Base-by-base conservation (phyloP, 2,797 vertebrate species). In the Stomatorhinus walkeri region DNA sequence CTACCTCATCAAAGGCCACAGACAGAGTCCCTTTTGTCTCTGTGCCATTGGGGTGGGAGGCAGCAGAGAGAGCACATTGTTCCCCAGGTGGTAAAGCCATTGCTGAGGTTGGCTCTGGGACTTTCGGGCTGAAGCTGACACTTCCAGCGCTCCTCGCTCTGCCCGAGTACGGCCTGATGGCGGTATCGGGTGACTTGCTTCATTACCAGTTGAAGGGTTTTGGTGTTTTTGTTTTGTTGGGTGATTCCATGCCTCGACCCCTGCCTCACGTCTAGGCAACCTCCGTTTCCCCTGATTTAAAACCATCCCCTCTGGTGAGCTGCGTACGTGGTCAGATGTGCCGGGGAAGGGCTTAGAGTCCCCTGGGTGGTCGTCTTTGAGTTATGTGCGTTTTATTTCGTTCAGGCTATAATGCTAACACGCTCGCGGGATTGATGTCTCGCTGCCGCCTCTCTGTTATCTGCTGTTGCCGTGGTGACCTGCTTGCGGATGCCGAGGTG, bases 181-280 rank as follows among this genome's bases (percentile, higher is more conserved):
- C 51, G 51, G 83, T 83, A 89, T 89, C 86, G 22, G 76, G 61
- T 89, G 89, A 89, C 89, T 40, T 51, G n/a, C 59, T 89, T 85
- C 83, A 68, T 86, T 89, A 32, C 36, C 9, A 14, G 54, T 59
- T 88, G 56, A 43, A 85, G 84, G 81, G 48, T 56, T 88, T 76
- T 16, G 28, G 68, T 72, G 68, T 72, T 87, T 84, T 87, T 84
- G 46, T 46, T 68, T 48, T 46, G 10, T 10, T 36, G 43, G 24
- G 89, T 54, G 43, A 54, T 51, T 24, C 36, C 76, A 19, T 46
- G 59, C 9, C 4, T 88, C 52, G 81, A 59, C 87, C 61, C 51
- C n/a, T 52, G 48, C 64, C 16, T 28, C 52, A 68, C 56, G 46
- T 64, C 56, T 76, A 22, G 43, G 59, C 59, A 51, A 9, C 46